phyloP scores from a whole-genome alignment of 2,113 vertebrate genomes.

The Speoplatyrhinus poulsoni region DNA sequence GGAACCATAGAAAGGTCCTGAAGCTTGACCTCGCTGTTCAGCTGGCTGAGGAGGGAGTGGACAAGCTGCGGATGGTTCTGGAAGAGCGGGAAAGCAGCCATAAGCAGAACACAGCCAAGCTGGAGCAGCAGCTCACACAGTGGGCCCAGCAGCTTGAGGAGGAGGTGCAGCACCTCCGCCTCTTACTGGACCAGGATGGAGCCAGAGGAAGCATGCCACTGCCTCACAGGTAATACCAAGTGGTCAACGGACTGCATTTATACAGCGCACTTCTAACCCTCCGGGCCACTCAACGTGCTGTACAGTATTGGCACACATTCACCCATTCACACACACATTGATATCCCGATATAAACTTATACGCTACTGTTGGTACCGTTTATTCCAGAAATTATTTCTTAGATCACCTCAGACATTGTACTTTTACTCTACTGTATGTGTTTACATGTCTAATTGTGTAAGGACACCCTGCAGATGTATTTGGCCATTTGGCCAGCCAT shows the following conservation, averaged over 20 bases:
- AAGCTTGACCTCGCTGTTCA: constrained; percentile 42
- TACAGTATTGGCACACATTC: too few species aligned
- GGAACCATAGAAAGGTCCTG: constrained; percentile 28
- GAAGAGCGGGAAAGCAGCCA: constrained; percentile 47
- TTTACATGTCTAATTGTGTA: too few species aligned
- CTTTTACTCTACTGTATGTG: neutral
- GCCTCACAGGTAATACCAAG: constrained; percentile 54
- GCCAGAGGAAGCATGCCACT: constrained; percentile 8
- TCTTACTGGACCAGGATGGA: constrained; percentile 46
- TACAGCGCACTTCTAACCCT: too few species aligned
- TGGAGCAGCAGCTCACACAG: constrained; percentile 47
- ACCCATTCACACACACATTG: too few species aligned
- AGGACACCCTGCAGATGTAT: neutral
- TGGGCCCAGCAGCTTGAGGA: constrained; percentile 56
- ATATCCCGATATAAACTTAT: too few species aligned
- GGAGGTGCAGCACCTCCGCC: constrained; percentile 44
- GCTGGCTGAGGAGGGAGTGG: constrained; percentile 55
- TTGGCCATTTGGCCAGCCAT: neutral
- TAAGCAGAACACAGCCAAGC: constrained; percentile 38
- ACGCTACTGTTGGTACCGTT: neutral
- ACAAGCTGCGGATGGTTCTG: constrained; percentile 36
- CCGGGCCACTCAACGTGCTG: too few species aligned
- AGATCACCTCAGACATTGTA: neutral
- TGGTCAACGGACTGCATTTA: neutral
- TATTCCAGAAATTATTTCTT: too few species aligned